phyloP scores from a whole-genome alignment of 2,113 vertebrate species.

The Rhizomys pruinosus region DNA sequence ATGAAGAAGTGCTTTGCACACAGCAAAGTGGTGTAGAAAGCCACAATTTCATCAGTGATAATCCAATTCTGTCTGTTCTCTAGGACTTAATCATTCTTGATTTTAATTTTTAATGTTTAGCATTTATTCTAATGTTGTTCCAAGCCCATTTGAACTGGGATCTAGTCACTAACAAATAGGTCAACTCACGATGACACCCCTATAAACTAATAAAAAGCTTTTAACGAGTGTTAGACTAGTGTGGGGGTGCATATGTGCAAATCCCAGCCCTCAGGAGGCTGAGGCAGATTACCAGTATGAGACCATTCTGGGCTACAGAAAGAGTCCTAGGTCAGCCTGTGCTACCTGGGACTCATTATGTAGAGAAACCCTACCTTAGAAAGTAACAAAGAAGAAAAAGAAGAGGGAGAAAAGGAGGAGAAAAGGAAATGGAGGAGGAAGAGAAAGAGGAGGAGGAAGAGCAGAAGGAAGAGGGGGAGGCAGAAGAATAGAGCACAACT shows the following conservation, averaged over 20 bases:
- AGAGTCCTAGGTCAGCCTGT: neutral
- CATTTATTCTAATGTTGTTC: neutral
- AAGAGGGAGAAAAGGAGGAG: neutral
- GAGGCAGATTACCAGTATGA: too few relatives aligned
- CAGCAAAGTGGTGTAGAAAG: neutral
- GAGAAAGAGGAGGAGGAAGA: neutral
- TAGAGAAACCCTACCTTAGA: neutral
- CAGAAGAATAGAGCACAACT: neutral
- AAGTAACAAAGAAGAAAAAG: neutral
- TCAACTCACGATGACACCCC: neutral
- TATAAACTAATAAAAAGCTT: neutral
- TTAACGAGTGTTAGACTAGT: neutral
- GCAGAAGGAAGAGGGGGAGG: neutral
- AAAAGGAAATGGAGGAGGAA: neutral
- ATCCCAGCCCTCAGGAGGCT: neutral
- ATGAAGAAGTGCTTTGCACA: neutral
- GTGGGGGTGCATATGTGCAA: neutral
- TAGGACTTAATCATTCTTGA: neutral
- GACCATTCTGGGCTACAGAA: neutral
- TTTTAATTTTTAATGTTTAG: neutral
- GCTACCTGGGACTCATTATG: too few relatives aligned
- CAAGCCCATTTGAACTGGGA: neutral
- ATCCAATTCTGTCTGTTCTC: neutral
- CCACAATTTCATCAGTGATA: neutral
- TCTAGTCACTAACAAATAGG: neutral